Base-by-base conservation (phyloP, 2,888 invertebrate genomes). In the Nineta flava region DNA sequence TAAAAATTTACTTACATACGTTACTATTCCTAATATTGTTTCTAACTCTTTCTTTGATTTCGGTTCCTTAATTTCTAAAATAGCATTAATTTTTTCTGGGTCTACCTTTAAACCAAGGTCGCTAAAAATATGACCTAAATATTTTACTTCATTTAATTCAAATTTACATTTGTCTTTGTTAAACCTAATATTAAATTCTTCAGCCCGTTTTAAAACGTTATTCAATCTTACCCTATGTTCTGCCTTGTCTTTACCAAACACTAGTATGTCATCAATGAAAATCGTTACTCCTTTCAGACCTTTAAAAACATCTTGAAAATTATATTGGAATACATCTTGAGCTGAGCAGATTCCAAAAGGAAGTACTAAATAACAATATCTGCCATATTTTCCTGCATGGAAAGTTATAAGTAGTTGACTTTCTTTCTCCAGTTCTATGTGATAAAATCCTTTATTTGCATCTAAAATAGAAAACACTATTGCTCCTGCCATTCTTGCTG, bases 1-100 rank as follows among this genome's bases (percentile, higher is more conserved):
- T 40, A 55, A 51, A 40, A 53, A 55, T 9, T 51, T 19, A 10
- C 48, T 38, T 15, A 56, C 46, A 47, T 53, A 53, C 7, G 26
- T 43, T 19, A 49, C 41, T 34, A 53, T 42, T 9, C 54, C 54
- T 41, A 49, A 35, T 12, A 15, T n/a, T 5, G 35, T 35, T 35
- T n/a, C 12, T 38, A 38, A 38, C 2, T n/a, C 9, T 15, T n/a
- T 38, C 15, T 38, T 38, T 13, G n/a, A 5, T 38, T 12, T 38
- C 4, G 38, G n/a, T 38, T 13, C 4, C 5, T 35, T 10, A 10
- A 35, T 35, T 35, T 35, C 13, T 35, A n/a, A 10, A 35, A 35
- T 35, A n/a, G 35, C 7, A 10, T 3, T 13, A 38, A 38, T 15
- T 5, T 38, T 38, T 15, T 15, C 38, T 6, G 3, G 4, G 15